Percentiles rank a stretch among this genome's conserved stretches.
Conservation (phyloP, 1,140 invertebrate species). For the Eufriesea mexicana region DNA sequence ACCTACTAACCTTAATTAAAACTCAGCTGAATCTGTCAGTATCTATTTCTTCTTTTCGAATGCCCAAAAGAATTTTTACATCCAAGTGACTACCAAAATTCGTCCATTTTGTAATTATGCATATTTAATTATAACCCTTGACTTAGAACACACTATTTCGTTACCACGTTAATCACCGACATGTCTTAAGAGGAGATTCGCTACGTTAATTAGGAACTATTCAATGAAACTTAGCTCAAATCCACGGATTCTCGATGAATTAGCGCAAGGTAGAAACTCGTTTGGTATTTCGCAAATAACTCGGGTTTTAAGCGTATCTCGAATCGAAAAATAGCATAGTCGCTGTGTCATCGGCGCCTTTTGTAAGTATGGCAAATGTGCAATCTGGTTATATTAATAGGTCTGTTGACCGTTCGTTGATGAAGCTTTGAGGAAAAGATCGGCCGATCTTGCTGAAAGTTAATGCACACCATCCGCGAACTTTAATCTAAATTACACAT, state of each 20-base stretch:
- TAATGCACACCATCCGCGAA: conserved; percentile 47
- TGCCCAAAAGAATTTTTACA: too few species aligned
- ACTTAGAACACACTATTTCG: neutral
- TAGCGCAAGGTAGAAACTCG: conserved; percentile 16
- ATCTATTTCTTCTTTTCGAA: too few species aligned
- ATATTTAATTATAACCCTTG: too few species aligned
- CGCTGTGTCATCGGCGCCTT: neutral
- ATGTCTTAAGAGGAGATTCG: neutral
- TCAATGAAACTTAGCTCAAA: neutral
- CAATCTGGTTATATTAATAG: conserved; percentile 23
- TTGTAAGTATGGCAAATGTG: neutral
- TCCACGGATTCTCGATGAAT: neutral
- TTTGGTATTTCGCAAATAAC: conserved; percentile 11
- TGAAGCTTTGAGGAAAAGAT: neutral
- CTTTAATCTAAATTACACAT: conserved; percentile 56
- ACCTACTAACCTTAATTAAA: too few species aligned
- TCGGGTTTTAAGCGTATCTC: neutral
- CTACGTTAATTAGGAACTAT: neutral
- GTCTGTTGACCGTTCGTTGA: neutral
- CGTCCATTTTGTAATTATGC: too few species aligned
- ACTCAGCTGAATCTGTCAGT: too few species aligned
- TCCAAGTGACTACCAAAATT: too few species aligned
- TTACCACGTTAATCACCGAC: neutral
- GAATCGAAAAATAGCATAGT: neutral
- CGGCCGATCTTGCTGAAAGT: conserved; percentile 25